A percentile compares a stretch with the other conserved stretches of the same genome.
Conservation (phyloP, 2,113 vertebrate species). For the Oreotrochilus melanogaster region DNA sequence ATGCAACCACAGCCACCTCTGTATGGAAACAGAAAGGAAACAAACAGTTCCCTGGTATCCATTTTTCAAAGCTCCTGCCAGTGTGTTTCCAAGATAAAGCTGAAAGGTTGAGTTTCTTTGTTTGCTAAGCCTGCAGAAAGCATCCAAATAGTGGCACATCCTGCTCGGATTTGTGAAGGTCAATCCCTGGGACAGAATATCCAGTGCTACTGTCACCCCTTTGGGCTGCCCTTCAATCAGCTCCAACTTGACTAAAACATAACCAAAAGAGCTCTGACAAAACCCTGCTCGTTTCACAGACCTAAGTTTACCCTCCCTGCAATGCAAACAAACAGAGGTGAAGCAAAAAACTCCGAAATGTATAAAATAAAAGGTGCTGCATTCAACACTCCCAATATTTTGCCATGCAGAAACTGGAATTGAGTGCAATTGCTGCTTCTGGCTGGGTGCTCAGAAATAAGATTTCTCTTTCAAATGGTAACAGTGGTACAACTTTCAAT, state of each 20-base stretch:
- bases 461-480: background rate
- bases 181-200: background rate
- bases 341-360: background rate
- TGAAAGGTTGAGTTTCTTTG: background rate
- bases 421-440: background rate
- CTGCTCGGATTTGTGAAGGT: too few relatives aligned
- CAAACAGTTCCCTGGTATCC: background rate
- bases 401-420: background rate
- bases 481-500: background rate
- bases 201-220: background rate
- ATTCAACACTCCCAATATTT: background rate
- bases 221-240: background rate
- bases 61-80: background rate
- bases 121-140: background rate
- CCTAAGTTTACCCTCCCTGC: background rate
- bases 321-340: accelerated
- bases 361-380: background rate
- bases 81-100: background rate
- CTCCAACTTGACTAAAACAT: background rate
- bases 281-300: background rate
- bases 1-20: background rate
- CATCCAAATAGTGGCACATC: background rate
- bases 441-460: background rate
- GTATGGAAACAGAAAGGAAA: background rate
- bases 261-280: background rate